Evolutionary conservation across 2,888 invertebrate genomes (phyloP), one percentile per base, ranked within the genome.

Genomic region (Drosophila tanythrix): DNA sequence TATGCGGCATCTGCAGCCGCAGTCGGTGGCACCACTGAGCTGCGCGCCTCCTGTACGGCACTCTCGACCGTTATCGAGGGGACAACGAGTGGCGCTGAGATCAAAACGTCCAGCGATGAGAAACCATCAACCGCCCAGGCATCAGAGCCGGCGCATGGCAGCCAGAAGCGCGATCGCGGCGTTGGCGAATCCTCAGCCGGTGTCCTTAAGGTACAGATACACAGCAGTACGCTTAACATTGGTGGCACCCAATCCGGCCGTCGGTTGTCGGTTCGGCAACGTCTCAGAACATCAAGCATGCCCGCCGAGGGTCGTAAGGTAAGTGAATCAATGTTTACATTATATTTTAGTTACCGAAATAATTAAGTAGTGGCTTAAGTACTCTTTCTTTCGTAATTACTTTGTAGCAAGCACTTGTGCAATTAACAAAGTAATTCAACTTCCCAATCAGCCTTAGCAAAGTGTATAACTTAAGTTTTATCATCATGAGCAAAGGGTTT

Each of bases 291-390:
- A 35, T 93, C 92, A 33, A 93, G 93, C 71, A 93, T 93, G 93
- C 93, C 93, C 29, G 93, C 92, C 3, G 93, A 93, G 77, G 91
- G 90, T 60, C 83, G 93, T 68, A 93, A 92, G 92, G 93, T 93
- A 79, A 89, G 85, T 81, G 56, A 10, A 21, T 3, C 8, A 27
- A 36, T 61, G 8, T 21, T 13, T 15, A 2, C 11, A 15, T 25
- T 8, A 46, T 59, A 5, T 25, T 51, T 29, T 5, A 40, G 33
- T 18, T 36, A 36, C 27, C 10, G 2, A 8, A 52, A 10, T 13
- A 33, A 52, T 21, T 13, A 33, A 33, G 33, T 33, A 33, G 33
- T 33, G 11, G 3, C 3, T 29, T n/a, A 35, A 27, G 3, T 35
- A 29, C 25, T 21, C 21, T 2, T 11, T 1, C 11, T 5, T 15